phyloP scores from a whole-genome alignment of 2,797 vertebrate species.

The Fistularia commersonii region DNA sequence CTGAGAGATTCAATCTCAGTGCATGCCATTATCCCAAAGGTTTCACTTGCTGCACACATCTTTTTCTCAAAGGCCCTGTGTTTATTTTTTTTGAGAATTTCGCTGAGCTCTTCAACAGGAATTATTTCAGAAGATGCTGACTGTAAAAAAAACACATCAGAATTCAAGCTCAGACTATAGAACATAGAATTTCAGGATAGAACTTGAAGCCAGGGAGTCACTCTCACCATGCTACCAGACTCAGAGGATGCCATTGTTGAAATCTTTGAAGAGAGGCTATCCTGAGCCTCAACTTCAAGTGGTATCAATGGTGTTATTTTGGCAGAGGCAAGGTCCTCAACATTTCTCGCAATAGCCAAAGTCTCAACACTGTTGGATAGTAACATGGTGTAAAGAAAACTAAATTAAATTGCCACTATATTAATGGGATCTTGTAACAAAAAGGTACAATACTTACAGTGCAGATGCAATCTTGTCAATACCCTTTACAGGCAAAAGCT shows the following conservation, averaged over 20 bases:
- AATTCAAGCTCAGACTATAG: neutral
- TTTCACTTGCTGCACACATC: constrained; percentile 57
- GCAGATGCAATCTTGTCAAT: constrained; percentile 65
- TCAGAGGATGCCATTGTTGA: constrained; percentile 31
- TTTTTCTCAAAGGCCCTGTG: constrained; percentile 44
- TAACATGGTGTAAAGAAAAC: neutral
- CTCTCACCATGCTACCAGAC: constrained; percentile 65
- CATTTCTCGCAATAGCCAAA: constrained; percentile 78
- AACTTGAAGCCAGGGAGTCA: constrained; percentile 1
- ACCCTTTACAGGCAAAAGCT: constrained; percentile 66
- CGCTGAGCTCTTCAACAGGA: constrained; percentile 26
- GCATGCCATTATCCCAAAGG: constrained; percentile 73
- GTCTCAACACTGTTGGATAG: constrained; percentile 73
- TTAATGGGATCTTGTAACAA: neutral
- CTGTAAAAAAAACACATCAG: constrained; percentile 65
- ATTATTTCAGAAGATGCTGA: constrained; percentile 63
- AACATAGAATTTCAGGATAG: neutral
- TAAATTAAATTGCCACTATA: neutral
- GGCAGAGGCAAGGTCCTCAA: constrained; percentile 71
- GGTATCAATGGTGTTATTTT: constrained; percentile 76
- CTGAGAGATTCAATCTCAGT: constrained; percentile 64
- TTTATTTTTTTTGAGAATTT: constrained; percentile 10
- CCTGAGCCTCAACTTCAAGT: constrained; percentile 8
- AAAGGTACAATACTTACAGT: constrained; percentile 63
- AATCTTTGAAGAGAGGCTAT: constrained; percentile 27